Base-by-base conservation (phyloP, 2,113 vertebrate genomes). In the Gambusia affinis region DNA sequence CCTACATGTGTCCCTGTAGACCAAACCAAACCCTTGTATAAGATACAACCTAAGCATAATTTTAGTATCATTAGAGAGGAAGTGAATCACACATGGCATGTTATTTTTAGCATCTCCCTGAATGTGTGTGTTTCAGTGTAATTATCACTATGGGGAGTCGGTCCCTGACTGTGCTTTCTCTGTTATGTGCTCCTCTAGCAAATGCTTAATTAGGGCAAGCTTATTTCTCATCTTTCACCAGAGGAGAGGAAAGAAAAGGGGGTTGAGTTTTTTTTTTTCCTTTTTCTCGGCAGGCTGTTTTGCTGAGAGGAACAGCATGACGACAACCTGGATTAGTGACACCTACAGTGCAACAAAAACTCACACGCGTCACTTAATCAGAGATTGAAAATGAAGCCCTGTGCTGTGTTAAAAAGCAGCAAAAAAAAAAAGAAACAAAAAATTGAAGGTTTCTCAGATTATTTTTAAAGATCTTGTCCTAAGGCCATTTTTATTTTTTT, bases 81-180 rank as follows among this genome's bases (percentile, higher is more conserved):
- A 69, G 60, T 73, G 78, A 22, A 80, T 66, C 65, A 81, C 81
- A 80, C 60, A 76, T 60, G 54, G 66, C 64, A 62, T 0, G 8
- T 72, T 89, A 88, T 88, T 80, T 86, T 85, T 87, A 89, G 83
- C 76, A 68, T 82, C 62, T 68, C 79, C 27, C 29, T 75, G 80
- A 72, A 60, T 75, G 51, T 76, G 74, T 82, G 67, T 88, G 51
- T 77, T 44, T 80, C 62, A 63, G 79, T 62, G 78, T 77, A 90
- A 92, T 92, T 92, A 89, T 87, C 87, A 86, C 92, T 81, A 71
- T 54, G 14, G 88, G 91, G 92, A 91, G 75, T 83, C 75, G 69
- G 68, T 76, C 63, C 65, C 65, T 72, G 69, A 80, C 76, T 51
- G 70, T 78, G 81, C 82, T 67, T 84, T 77, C 67, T 78, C 84